Evolutionary conservation across 2,888 invertebrate species (phyloP), one percentile per base, ranked within the genome.

Genomic region (Syrista parreyssii): DNA sequence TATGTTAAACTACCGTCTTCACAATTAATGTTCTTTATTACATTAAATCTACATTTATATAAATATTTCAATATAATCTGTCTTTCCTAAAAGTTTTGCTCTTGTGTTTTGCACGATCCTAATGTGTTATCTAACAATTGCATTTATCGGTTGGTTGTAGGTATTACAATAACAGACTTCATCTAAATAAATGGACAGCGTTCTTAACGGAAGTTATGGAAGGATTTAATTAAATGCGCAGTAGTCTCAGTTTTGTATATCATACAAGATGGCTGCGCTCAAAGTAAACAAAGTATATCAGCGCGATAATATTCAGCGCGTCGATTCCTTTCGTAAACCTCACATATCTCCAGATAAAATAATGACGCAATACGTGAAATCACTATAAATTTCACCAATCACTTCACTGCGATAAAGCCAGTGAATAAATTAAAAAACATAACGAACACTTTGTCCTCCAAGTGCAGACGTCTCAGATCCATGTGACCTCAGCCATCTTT

Each of bases 31-130:
- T 75, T 75, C 73, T 78, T 78, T 78, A 78, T 78, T 78, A 78
- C 40, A 78, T 75, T 72, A 68, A 35, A 78, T 75, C 78, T 78
- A 78, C 78, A 78, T 68, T 78, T 34, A 78, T 78, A 78, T 78
- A 78, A 78, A 78, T 78, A 78, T 75, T 72, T 75, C 72, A 78
- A 75, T 75, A 78, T 78, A 78, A 75, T 78, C 72, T 75, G 68
- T 40, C 68, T 69, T 71, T 33, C 35, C 32, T 68, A 71, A 78
- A 33, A 23, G 55, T 31, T 77, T 55, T 30, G 71, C 32, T 75
- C 55, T 40, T 78, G 71, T 68, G 73, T 75, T 72, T 75, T 69
- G 68, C 35, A 36, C 71, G 71, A 73, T 77, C 68, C 33, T 69
- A 36, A 40, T 33, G 36, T 40, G 40, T 77, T 68, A 77, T 69